Percentiles rank a stretch among this genome's conserved stretches.
Conservation (phyloP, 2,113 vertebrate genomes). For the Lophotis ruficrista region DNA sequence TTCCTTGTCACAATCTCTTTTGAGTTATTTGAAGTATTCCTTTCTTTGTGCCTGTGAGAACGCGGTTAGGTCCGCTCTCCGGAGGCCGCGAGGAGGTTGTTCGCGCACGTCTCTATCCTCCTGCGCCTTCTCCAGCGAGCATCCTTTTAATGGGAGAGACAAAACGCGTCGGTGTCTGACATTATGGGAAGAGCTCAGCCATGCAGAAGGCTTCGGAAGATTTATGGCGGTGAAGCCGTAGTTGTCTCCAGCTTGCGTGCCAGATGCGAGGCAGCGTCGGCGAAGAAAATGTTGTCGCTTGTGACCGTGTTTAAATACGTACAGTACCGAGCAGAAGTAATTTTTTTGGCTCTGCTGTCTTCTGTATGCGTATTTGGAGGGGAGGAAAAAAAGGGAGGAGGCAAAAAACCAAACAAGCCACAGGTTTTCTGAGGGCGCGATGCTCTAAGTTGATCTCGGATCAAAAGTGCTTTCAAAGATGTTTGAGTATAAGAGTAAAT, state of each 20-base stretch:
- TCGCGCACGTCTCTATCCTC: not conserved
- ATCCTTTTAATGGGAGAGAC: not conserved
- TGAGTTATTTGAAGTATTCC: not conserved
- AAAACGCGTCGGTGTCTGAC: not conserved
- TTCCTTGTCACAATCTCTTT: not conserved
- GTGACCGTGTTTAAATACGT: not conserved
- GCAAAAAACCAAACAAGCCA: not conserved
- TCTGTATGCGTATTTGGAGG: not conserved
- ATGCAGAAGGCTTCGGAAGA: slow-evolving; percentile 3
- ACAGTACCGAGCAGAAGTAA: not conserved
- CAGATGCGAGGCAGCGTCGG: not conserved
- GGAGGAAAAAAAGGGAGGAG: not conserved
- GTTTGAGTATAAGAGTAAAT: not conserved
- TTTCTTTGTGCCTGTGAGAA: not conserved
- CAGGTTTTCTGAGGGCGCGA: not conserved
- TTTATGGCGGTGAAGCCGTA: slow-evolving; percentile 32
- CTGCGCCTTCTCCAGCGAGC: not conserved
- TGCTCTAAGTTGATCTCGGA: not conserved
- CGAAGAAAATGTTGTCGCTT: not conserved
- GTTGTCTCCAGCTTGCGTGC: not conserved
- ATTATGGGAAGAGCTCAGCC: slow-evolving; percentile 28
- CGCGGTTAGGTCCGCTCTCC: not conserved
- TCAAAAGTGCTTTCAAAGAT: not conserved
- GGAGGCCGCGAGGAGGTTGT: not conserved
- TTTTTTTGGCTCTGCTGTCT: not conserved